Evolutionary conservation across 2,797 vertebrate genomes (phyloP).

Genomic region (Thripadectes ignobilis): DNA sequence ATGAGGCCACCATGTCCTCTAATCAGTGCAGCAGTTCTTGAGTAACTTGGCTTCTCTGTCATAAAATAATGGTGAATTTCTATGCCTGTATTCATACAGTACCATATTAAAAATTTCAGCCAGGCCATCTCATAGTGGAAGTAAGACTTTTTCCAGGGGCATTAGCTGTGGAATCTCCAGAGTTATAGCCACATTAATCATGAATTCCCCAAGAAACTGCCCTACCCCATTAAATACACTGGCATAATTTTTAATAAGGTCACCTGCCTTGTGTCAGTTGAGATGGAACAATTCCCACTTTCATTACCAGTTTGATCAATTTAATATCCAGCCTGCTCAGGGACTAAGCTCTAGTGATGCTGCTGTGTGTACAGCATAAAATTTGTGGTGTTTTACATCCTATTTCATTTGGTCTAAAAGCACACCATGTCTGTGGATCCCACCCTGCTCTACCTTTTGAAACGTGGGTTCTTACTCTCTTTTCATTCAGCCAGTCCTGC

Average conservation of each 20-base stretch:
- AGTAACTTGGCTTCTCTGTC: not conserved
- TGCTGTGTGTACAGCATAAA: slow-evolving; percentile 25
- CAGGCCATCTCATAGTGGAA: slow-evolving; percentile 2
- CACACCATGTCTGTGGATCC: not conserved
- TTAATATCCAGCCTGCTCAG: slow-evolving; percentile 62
- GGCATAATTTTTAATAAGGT: slow-evolving; percentile 74
- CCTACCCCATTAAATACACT: slow-evolving; percentile 70
- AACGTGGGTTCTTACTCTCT: not conserved
- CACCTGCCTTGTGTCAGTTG: slow-evolving; percentile 65
- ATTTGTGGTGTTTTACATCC: not conserved
- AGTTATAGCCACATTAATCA: slow-evolving; percentile 67
- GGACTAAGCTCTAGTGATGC: slow-evolving; percentile 27
- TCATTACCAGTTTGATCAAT: slow-evolving; percentile 71
- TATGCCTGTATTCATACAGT: not conserved
- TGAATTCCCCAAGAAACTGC: slow-evolving; percentile 66
- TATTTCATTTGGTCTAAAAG: not conserved
- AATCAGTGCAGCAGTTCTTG: not conserved
- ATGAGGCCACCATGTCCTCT: not conserved
- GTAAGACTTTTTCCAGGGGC: slow-evolving; percentile 51
- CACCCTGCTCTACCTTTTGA: not conserved
- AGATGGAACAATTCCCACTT: slow-evolving; percentile 69
- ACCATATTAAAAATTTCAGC: slow-evolving; percentile 15
- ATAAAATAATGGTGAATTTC: not conserved
- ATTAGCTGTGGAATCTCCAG: slow-evolving; percentile 43
- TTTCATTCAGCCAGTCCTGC: not conserved